Evolutionary conservation across 2,888 invertebrate genomes (phyloP), one percentile per base, ranked within the genome.

Genomic region (Tachina grossa): DNA sequence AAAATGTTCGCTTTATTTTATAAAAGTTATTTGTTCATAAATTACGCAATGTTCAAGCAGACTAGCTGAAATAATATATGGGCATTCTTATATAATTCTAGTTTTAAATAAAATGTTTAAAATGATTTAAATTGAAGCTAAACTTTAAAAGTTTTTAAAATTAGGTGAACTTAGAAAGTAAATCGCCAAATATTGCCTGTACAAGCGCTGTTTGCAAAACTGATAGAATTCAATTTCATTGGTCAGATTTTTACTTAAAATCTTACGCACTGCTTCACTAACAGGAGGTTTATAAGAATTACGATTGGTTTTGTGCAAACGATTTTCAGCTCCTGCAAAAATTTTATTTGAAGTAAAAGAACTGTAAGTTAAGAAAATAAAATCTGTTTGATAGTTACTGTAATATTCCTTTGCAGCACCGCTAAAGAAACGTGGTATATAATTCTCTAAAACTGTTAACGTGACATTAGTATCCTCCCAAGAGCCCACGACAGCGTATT

Each of bases 141-240:
- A 61, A 47, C 19, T 16, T 39, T 69, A 9, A 19, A 61, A 13
- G 31, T n/a, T 57, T 53, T 55, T 55, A 31, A 59, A 13, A 74
- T 68, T 80, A 43, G 22, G 49, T 1, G 55, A n/a, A 59, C 9
- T 47, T 22, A 22, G 14, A 8, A 85, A 51, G 57, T 83, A 77
- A 13, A 87, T 55, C 14, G 97, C 97, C 81, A 95, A 93, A 83
- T 96, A 94, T 90, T 98, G 97, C 91, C 95, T 94, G 90, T 97
- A 95, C 22, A 98, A 94, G 89, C 97, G 94, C 91, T 97, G 97
- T 88, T 95, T 95, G 91, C 97, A 97, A 92, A 97, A 98, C 90
- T 97, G 96, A 92, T 97, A 98, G 93, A 98, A 97, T 90, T 98
- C 97, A 14, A 97, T 97, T 93, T 98, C 98, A 78, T 96, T 94